Percentiles rank a stretch among this genome's conserved stretches.
These are phyloP conservation scores for Caenorhabditis drosophilae DNA, from an alignment of 2,888 invertebrate species.

Conservation along the genomic window DNA sequence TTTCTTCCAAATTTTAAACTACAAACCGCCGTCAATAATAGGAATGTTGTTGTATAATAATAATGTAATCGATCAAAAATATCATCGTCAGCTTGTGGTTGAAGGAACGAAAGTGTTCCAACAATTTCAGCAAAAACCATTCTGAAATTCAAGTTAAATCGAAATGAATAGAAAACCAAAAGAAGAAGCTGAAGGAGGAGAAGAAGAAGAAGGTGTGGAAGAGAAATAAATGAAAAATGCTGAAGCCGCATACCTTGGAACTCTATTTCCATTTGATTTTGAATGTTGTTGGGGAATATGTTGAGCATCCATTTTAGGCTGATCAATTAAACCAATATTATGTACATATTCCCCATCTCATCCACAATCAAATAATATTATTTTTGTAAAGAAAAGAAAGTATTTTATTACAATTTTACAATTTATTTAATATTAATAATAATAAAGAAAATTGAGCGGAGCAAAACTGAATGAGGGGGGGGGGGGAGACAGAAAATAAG, in stretches of 20 bases:
- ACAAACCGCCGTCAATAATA: conserved; percentile 71
- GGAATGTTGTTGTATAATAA: conserved; percentile 72
- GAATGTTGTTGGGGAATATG: not conserved
- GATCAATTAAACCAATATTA: not conserved
- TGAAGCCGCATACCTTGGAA: no score
- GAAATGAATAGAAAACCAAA: not conserved
- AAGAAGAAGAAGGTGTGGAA: not conserved
- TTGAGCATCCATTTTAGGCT: not conserved
- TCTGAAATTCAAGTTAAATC: conserved; percentile 36
- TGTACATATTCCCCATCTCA: no score
- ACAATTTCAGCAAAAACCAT: conserved; percentile 69
- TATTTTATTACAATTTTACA: no score
- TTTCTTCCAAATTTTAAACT: not conserved
- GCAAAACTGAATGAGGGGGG: no score
- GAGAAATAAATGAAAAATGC: no score
- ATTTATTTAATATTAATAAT: no score
- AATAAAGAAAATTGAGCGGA: no score
- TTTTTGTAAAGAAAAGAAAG: no score
- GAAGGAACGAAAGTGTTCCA: conserved; percentile 67
- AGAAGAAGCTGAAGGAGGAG: not conserved
- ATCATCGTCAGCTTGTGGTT: conserved; percentile 67
- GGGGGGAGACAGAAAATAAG: no score
- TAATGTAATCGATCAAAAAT: conserved; percentile 71
- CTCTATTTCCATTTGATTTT: not conserved
- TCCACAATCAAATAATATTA: no score